Base-by-base conservation (phyloP, 2,113 vertebrate genomes). In the Myanophis thanlyinensis region DNA sequence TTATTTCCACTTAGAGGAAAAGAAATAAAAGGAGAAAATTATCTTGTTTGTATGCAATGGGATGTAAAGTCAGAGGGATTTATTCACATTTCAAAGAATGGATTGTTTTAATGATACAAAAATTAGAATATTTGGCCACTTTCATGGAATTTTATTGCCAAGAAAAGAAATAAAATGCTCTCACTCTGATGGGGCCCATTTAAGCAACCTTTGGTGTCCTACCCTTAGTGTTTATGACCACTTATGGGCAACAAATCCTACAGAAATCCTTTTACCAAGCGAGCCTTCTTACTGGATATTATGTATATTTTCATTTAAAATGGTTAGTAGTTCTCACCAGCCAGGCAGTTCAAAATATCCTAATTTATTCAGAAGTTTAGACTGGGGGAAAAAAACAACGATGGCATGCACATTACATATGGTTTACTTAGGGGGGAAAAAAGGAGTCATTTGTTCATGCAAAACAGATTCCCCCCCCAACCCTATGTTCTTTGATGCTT, bases 1-100 rank as follows among this genome's bases (percentile, higher is more conserved):
- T 56, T 88, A 85, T 52, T 86, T 91, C 91, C 67, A 90, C 85
- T 59, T 88, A 25, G 44, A 85, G 89, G 85, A 25, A 59, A 56
- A 54, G 47, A 27, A 80, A 62, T 52, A 87, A 22, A 91, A 91
- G 56, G 10, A 80, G 56, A 87, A 88, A 90, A 89, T 27, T 35
- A 35, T 40, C 52, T 67, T 23, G 51, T 88, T 91, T 47, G 53
- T 30, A 67, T 85, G 86, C 89, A 89, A 46, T 30, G 67, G 48
- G 86, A 62, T 27, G 52, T 85, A 7, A 84, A 90, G 62, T 35
- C 62, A 90, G 62, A 85, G 67, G 56, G 86, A 88, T 85, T 48
- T 49, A 52, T 89, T 91, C 67, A 85, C 27, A n/a, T 88, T 90
- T 87, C 18, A 56, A 49, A 91, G 35, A 52, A 35, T 15, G 3